These are phyloP conservation scores for Nemopilema nomurai DNA, from an alignment of 30 jellyfish, hydroid and myxozoan species.

Conservation along the genomic window DNA sequence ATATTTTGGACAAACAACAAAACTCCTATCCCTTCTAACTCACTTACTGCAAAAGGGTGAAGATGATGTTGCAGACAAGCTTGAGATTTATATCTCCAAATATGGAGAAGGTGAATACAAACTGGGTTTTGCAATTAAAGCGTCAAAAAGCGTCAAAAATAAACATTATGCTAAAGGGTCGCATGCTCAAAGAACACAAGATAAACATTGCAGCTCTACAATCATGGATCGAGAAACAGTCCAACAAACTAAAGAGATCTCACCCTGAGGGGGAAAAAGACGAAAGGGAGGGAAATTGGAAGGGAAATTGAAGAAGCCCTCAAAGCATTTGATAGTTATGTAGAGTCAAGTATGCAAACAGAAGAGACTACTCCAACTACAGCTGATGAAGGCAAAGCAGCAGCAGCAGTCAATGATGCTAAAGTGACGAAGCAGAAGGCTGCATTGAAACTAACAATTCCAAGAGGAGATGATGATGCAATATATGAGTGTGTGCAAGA, in stretches of 20 bases:
- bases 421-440: neutral
- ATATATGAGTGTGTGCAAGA: neutral
- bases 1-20: neutral
- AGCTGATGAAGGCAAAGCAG: neutral
- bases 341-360: no score
- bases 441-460: neutral
- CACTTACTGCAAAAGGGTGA: neutral
- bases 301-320: no score
- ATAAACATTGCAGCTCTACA: neutral
- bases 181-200: neutral
- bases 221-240: neutral
- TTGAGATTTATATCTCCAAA: neutral
- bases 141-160: neutral
- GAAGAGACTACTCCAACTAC: neutral
- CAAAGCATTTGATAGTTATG: no score
- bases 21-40: neutral
- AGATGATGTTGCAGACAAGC: neutral
- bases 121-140: neutral
- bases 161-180: neutral
- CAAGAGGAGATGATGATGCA: neutral
- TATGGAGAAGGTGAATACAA: neutral
- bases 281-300: no score
- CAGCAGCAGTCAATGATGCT: no score
- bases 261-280: neutral
- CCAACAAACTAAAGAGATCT: neutral